Base-by-base conservation (phyloP, 2,888 invertebrate species). In the Ernsta delagoae region DNA sequence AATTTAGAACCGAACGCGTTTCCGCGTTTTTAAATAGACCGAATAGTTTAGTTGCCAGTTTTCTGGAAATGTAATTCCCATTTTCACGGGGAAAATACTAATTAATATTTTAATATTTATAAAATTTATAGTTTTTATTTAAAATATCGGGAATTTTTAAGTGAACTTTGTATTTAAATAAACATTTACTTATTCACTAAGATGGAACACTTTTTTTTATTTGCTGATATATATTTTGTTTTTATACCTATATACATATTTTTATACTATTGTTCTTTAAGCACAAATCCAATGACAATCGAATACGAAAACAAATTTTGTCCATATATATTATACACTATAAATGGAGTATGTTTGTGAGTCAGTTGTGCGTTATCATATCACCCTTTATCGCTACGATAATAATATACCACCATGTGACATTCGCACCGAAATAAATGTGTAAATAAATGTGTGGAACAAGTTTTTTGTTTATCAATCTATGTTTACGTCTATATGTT, bases 1-100 rank as follows among this genome's bases (percentile, higher is more conserved):
- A 79, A 85, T 84, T 85, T 87, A 85, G 86, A 85, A 79, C 24
- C 7, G 24, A 74, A 70, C 64, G 56, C 64, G 70, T 75, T 78
- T 78, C 78, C 78, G 77, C 70, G 72, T 76, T 74, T 75, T 71
- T 73, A 67, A 70, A 75, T 72, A 53, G 65, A 45, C 7, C 5
- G 65, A 9, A n/a, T n/a, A n/a, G n/a, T n/a, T 4, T 70, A 75
- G 71, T 75, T 77, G 75, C 74, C 73, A 74, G 63, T 31, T 41
- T 59, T 69, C 12, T 36, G 62, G 48, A 50, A 45, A 41, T 3
- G 11, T 8, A 8, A 45, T 61, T 24, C 36, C 65, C 11, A 48
- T 34, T 31, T 48, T 34, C 4, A 34, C 9, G 16, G 41, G 59
- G 1, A 43, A 41, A 59, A 41, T 36, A 6, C 7, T 39, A 0